Evolutionary conservation across 2,888 invertebrate genomes (phyloP), one percentile per base, ranked within the genome.

Genomic region (Acleris cristana): DNA sequence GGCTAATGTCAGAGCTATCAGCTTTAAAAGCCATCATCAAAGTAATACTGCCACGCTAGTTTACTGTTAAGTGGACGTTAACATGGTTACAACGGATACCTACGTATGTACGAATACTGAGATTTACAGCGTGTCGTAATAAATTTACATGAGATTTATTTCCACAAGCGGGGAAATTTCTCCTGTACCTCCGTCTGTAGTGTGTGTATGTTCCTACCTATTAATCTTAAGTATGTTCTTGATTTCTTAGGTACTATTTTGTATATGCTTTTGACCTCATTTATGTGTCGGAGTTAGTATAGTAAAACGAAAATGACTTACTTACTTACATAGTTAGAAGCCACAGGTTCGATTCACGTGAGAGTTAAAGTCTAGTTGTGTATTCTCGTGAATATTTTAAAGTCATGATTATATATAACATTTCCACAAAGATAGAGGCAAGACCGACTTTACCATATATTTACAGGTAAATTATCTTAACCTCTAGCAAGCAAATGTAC

Each of bases 1-100:
- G 48, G 57, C 62, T 62, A 58, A 63, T 63, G 57, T 53, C 23
- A 53, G 44, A 51, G 62, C 57, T 48, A 48, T 51, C n/a, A 34
- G 23, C 57, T 56, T 58, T 62, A 62, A 67, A 66, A 67, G 62
- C 62, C 23, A 40, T 48, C 48, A 57, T 51, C 52, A 53, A 53
- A 57, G 40, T n/a, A 51, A 60, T 61, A 63, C 49, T 14, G 44
- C 16, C 45, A 53, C 34, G 26, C 21, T 19, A n/a, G 58, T 26
- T 57, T 40, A 34, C 19, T 23, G 44, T 51, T 57, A 14, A 14
- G 12, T 56, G 51, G 18, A 51, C 21, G 26, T 26, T 19, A 16
- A 53, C 23, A n/a, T 53, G 53, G 53, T 23, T 26, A 21, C 51
- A 21, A 51, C 51, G 51, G 19, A 14, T 23, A 26, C 5, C 54